Base-by-base conservation (phyloP, 2,888 invertebrate genomes). In the Scaptomyza tumidula region DNA sequence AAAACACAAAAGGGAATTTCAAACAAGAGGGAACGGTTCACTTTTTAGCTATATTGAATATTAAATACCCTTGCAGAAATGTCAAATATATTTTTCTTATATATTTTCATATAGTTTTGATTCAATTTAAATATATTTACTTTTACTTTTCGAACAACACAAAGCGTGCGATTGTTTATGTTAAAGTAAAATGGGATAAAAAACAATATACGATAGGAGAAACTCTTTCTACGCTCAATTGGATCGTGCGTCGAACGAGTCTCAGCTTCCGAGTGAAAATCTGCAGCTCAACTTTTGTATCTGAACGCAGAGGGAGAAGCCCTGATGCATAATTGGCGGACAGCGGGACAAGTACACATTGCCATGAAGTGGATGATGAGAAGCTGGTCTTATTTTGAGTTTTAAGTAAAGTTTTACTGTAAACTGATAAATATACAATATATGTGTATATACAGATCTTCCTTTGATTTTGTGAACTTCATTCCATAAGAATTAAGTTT, bases 91-190 rank as follows among this genome's bases (percentile, higher is more conserved):
- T n/a, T n/a, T 35, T 33, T 33, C 24, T 2, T 24, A 24, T 2
- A 24, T 31, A 31, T 31, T 31, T 31, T 33, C 24, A 24, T 33
- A 2, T 33, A 33, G 10, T 11, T 33, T 33, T 24, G 24, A n/a
- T n/a, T n/a, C n/a, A n/a, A n/a, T n/a, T n/a, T n/a, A n/a, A n/a
- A n/a, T n/a, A n/a, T n/a, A n/a, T n/a, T n/a, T n/a, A n/a, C n/a
- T n/a, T n/a, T n/a, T n/a, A n/a, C n/a, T n/a, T n/a, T n/a, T n/a
- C n/a, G n/a, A 19, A 19, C 19, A 19, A 63, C 70, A 54, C 72
- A 78, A 84, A 82, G 75, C 87, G 86, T 87, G 88, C 82, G 86
- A 88, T 80, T 87, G 74, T 88, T 84, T 87, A 76, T 73, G 84
- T 66, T 69, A 27, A 39, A 43, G 67, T 58, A 49, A 72, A 60